Conservation (phyloP, 2,888 invertebrate species). For the Aleiodes leptofemur region DNA sequence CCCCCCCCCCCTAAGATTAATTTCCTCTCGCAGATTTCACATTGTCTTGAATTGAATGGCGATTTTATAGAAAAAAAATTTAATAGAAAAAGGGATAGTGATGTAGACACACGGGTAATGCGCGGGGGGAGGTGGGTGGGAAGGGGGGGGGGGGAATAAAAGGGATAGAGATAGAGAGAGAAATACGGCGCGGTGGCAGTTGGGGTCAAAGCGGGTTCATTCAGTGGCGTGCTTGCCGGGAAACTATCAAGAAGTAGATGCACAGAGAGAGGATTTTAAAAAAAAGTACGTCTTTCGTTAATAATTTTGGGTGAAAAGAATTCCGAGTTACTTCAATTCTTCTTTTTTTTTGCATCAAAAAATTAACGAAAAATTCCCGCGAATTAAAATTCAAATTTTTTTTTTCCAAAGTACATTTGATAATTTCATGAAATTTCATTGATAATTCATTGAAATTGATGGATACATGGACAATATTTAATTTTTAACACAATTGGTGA, state of each 20-base stretch:
- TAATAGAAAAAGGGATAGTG: not conserved
- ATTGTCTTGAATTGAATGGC: not conserved
- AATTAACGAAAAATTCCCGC: too few relatives aligned
- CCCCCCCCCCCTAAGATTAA: too few relatives aligned
- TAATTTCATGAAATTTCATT: too few relatives aligned
- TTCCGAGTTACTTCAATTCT: too few relatives aligned
- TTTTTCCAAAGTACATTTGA: too few relatives aligned
- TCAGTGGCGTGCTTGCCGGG: slow-evolving; percentile 63
- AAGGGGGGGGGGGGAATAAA: not conserved
- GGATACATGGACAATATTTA: too few relatives aligned
- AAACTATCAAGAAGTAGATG: slow-evolving; percentile 39
- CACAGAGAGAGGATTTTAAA: slow-evolving; percentile 15
- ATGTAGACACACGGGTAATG: not conserved
- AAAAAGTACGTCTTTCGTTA: not conserved
- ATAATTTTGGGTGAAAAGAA: not conserved
- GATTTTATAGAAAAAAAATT: not conserved
- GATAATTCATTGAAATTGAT: too few relatives aligned
- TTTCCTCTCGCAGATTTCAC: too few relatives aligned
- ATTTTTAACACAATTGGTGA: too few relatives aligned
- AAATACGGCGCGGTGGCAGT: slow-evolving; percentile 38
- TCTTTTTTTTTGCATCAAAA: too few relatives aligned
- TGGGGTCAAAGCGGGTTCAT: slow-evolving; percentile 68
- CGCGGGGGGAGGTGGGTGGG: not conserved
- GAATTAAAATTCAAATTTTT: too few relatives aligned
- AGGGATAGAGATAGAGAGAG: slow-evolving; percentile 41